Conservation (phyloP, 2,797 vertebrate species). For the Typhlichthys subterraneus region DNA sequence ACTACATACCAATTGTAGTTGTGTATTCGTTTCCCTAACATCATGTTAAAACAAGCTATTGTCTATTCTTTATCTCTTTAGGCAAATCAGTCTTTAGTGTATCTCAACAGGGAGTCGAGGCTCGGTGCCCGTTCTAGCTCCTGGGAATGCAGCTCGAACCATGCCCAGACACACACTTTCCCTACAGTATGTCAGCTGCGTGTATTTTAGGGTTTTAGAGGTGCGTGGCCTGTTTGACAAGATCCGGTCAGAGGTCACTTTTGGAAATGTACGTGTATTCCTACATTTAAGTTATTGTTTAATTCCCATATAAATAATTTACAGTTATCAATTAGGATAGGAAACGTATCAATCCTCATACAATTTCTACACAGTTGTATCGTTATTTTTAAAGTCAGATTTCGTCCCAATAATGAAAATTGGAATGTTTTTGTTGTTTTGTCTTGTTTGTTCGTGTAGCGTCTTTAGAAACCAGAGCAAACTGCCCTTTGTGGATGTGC, state of each 20-base stretch:
- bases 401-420: neutral
- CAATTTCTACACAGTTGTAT: too few species aligned
- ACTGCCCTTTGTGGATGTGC: constrained; percentile 36
- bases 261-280: neutral
- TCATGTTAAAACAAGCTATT: constrained; percentile 25
- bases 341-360: too few species aligned
- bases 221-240: constrained; percentile 61
- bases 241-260: neutral
- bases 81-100: constrained; percentile 61
- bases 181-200: constrained; percentile 40
- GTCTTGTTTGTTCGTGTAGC: neutral
- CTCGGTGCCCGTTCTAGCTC: constrained; percentile 5
- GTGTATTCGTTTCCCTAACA: constrained; percentile 51
- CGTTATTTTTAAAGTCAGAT: too few species aligned
- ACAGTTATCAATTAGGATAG: too few species aligned
- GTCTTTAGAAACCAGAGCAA: constrained; percentile 17
- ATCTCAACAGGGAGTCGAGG: constrained; percentile 62
- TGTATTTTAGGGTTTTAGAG: constrained; percentile 50
- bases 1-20: constrained; percentile 54
- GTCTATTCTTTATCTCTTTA: constrained; percentile 51
- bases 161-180: constrained; percentile 36
- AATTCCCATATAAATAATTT: too few species aligned
- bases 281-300: too few species aligned
- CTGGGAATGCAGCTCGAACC: neutral
- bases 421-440: neutral